These are phyloP conservation scores for Agapostemon virescens DNA, from an alignment of 2,888 invertebrate genomes.

Conservation along the genomic window DNA sequence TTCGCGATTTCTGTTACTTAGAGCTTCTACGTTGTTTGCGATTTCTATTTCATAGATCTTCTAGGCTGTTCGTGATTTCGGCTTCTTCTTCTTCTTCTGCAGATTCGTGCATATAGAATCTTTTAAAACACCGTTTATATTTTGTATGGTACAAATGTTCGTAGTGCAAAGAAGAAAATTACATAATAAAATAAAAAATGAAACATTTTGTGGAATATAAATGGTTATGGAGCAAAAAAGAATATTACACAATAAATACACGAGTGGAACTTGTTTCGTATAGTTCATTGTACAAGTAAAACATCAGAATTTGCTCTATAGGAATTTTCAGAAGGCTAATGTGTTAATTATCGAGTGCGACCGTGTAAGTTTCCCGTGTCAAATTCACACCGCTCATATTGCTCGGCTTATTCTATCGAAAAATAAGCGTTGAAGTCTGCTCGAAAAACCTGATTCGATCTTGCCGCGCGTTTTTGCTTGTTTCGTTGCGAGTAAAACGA, in stretches of 20 bases:
- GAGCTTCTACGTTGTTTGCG: too few relatives aligned
- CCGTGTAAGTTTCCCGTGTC: constrained; percentile 6
- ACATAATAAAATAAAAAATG: too few relatives aligned
- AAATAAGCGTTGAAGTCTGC: neutral
- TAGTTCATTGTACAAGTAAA: neutral
- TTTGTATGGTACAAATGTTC: neutral
- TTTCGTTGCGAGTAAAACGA: constrained; percentile 1
- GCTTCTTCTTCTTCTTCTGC: too few relatives aligned
- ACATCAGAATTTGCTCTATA: neutral
- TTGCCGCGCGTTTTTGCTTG: constrained; percentile 5
- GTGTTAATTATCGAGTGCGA: constrained; percentile 11
- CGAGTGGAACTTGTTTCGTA: neutral
- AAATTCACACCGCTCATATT: constrained; percentile 10
- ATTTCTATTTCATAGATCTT: too few relatives aligned
- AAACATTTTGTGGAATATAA: neutral
- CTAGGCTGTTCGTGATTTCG: too few relatives aligned
- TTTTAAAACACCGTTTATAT: neutral
- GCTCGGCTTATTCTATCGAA: neutral
- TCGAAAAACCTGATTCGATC: constrained; percentile 7
- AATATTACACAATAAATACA: neutral
- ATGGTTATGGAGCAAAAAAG: neutral
- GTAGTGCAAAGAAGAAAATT: neutral
- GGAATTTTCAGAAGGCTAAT: neutral
- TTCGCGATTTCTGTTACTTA: too few relatives aligned
- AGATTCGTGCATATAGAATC: neutral